Percentiles rank a stretch among this genome's conserved stretches.
phyloP scores from a whole-genome alignment of 2,113 vertebrate genomes.

The Vicugna pacos region DNA sequence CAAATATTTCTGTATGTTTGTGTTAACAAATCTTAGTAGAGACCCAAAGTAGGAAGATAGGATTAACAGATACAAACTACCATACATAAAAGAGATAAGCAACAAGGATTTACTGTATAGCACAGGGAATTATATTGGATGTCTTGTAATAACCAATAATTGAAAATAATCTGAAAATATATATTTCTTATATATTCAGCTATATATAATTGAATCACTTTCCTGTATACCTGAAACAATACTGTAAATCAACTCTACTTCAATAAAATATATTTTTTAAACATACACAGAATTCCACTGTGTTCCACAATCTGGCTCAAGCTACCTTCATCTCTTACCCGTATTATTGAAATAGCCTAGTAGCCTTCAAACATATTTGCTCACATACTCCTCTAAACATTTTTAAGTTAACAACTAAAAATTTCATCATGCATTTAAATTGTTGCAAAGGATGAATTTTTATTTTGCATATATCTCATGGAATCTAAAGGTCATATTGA shows the following conservation, averaged over 20 bases:
- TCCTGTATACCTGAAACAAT: neutral
- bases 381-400: neutral
- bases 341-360: neutral
- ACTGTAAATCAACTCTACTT: neutral
- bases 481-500: neutral
- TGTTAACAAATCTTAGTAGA: neutral
- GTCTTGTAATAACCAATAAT: neutral
- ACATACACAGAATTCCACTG: neutral
- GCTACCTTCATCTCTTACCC: neutral
- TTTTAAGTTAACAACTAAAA: constrained; percentile 29
- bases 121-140: neutral
- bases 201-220: neutral
- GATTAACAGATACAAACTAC: neutral
- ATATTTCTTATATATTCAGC: neutral
- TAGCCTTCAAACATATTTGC: neutral
- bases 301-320: neutral
- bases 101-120: neutral
- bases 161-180: neutral
- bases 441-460: neutral
- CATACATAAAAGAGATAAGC: neutral
- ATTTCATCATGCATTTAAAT: neutral
- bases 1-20: neutral
- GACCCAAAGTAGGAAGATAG: neutral
- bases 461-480: neutral
- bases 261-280: neutral